Conservation (phyloP, 1,140 invertebrate species). For the Bombus breviceps region DNA sequence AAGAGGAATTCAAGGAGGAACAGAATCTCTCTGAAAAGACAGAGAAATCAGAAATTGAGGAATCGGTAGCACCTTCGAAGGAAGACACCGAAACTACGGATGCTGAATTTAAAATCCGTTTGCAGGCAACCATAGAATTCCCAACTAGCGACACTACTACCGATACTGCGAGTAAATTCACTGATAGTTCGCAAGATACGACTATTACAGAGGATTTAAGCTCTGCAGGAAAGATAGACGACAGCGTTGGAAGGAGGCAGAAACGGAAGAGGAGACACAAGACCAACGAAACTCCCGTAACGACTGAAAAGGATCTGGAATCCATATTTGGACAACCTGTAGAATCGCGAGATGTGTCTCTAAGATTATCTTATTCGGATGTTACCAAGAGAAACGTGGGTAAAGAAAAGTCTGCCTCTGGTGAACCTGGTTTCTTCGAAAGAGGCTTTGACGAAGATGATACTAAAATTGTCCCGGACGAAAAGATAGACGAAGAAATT, state of each 20-base stretch:
- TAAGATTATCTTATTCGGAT: constrained; percentile 69
- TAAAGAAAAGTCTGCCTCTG: constrained; percentile 15
- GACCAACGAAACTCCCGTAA: constrained; percentile 45
- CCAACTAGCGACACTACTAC: constrained; percentile 69
- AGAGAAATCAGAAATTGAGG: constrained; percentile 33
- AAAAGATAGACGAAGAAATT: neutral
- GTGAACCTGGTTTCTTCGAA: neutral
- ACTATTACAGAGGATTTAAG: constrained; percentile 66
- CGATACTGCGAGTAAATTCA: constrained; percentile 53
- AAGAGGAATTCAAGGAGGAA: neutral
- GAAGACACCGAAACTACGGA: constrained; percentile 70
- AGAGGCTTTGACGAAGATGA: constrained; percentile 25
- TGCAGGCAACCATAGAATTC: constrained; percentile 78
- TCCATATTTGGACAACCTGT: constrained; percentile 59
- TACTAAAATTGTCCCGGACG: neutral
- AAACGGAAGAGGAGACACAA: constrained; percentile 64
- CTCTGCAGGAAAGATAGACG: neutral
- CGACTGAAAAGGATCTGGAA: constrained; percentile 40
- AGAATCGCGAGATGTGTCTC: constrained; percentile 36
- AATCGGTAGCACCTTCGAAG: constrained; percentile 30
- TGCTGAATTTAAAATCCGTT: constrained; percentile 74
- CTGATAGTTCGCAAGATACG: constrained; percentile 62
- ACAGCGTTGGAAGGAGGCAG: constrained; percentile 21
- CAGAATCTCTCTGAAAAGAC: neutral
- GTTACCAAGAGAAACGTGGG: constrained; percentile 59